Percentiles rank a stretch among this genome's conserved stretches.
Conservation (phyloP, 1,140 invertebrate species). For the Tachypleus tridentatus region DNA sequence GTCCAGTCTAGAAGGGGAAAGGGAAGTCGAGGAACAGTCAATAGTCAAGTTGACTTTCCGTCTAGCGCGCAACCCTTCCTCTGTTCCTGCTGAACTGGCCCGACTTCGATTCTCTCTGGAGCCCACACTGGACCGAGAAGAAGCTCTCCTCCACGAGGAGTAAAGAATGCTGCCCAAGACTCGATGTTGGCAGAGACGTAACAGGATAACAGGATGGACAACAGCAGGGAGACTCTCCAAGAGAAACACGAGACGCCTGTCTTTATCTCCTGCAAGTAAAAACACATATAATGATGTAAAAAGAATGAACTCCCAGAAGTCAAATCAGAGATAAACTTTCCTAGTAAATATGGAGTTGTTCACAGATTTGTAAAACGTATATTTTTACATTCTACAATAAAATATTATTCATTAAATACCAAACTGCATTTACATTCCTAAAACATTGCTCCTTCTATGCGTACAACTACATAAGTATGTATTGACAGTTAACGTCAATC, state of each 20-base stretch:
- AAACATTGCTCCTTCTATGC: too few relatives aligned
- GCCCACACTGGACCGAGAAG: conserved; percentile 12
- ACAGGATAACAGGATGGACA: conserved; percentile 45
- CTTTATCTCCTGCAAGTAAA: not conserved
- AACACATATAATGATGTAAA: too few relatives aligned
- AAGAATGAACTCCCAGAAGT: too few relatives aligned
- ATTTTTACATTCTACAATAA: too few relatives aligned
- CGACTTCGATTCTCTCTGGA: conserved; percentile 15
- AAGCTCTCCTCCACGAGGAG: conserved; percentile 9
- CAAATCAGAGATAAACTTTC: too few relatives aligned
- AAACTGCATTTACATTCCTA: too few relatives aligned
- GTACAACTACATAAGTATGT: too few relatives aligned
- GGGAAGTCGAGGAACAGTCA: conserved; percentile 13
- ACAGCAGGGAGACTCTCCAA: conserved; percentile 41
- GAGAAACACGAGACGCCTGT: conserved; percentile 7
- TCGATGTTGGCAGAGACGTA: conserved; percentile 46
- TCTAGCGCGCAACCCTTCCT: conserved; percentile 18
- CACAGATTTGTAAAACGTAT: too few relatives aligned
- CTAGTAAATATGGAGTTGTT: too few relatives aligned
- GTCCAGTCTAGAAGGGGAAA: conserved; percentile 5
- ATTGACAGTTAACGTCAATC: too few relatives aligned
- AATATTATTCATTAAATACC: too few relatives aligned
- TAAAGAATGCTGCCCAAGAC: conserved; percentile 34
- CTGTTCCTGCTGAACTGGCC: conserved; percentile 31
- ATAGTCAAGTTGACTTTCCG: conserved; percentile 18